Evolutionary conservation across 2,113 vertebrate species (phyloP).

Genomic region (Gulo gulo): DNA sequence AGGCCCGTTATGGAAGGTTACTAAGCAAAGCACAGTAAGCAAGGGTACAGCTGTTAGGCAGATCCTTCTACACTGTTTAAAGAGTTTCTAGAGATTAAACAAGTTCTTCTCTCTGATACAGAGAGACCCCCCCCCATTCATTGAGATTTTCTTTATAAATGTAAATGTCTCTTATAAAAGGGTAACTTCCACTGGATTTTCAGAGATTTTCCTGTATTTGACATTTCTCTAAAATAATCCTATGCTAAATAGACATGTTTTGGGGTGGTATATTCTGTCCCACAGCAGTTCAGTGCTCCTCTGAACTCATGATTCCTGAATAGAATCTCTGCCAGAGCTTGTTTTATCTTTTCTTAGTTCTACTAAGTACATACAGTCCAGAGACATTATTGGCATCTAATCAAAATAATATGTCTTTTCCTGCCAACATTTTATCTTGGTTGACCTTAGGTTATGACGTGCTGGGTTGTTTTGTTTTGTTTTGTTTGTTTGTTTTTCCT

Average conservation of each 20-base stretch:
- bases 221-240: neutral
- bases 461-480: no score
- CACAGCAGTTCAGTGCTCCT: neutral
- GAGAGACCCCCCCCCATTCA: no score
- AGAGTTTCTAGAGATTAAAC: neutral
- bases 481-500: neutral
- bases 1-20: neutral
- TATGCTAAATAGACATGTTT: neutral
- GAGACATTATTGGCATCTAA: neutral
- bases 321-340: neutral
- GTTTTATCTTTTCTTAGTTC: neutral
- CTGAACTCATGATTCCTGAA: neutral
- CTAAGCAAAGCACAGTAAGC: neutral
- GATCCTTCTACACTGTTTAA: neutral
- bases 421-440: neutral
- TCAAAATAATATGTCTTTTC: neutral
- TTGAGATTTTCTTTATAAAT: neutral
- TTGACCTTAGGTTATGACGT: neutral
- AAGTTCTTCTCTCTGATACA: neutral
- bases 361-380: neutral
- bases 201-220: neutral
- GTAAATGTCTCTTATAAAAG: neutral
- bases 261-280: neutral
- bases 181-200: neutral
- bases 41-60: neutral